Base-by-base conservation (phyloP, 2,797 vertebrate genomes). In the Mormyrus hasselquistii region DNA sequence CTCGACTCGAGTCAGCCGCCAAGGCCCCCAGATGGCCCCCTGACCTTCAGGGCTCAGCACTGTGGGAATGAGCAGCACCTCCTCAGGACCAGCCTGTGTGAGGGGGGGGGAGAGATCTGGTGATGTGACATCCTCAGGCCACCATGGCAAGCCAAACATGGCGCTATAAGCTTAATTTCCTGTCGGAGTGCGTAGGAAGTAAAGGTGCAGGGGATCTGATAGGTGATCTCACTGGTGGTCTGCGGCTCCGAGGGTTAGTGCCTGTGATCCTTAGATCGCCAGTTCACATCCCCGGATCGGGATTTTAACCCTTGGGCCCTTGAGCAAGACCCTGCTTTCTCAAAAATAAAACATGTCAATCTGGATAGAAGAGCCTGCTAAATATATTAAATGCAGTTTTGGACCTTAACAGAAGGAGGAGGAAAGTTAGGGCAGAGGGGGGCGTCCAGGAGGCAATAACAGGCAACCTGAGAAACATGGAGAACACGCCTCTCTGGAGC, bases 391-490 rank as follows among this genome's bases (percentile, higher is more conserved):
- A 59, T 22, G n/a, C n/a, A 59, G 7, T 59, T 22, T 22, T 47
- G 44, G 79, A 47, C 16, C 19, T 83, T 3, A 19, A 44, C 44
- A 47, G 19, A 69, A 25, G n/a, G 7, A 8, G 65, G 65, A 69
- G 25, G 65, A 12, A 69, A 34, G 25, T 83, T 44, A 5, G 8
- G 12, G 79, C 16, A n/a, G 16, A 49, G 49, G 79, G 25, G 16
- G 0, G 2, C n/a, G 10, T 44, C 38, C 79, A 47, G 41, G 8
- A 12, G 19, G 90, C 92, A 93, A 94, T 3, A 14, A 89, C 89
- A 0, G 88, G 90, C 90, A 91, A 79, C 91, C 79, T 83, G 91
- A 91, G 92, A 90, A 4, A 90, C 90, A 53, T 38, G n/a, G 41
- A 55, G 88, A 55, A 12, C 38, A n/a, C 9, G 16, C 4, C 50